Base-by-base conservation (phyloP, 2,113 vertebrate genomes). In the Centropristis striata region DNA sequence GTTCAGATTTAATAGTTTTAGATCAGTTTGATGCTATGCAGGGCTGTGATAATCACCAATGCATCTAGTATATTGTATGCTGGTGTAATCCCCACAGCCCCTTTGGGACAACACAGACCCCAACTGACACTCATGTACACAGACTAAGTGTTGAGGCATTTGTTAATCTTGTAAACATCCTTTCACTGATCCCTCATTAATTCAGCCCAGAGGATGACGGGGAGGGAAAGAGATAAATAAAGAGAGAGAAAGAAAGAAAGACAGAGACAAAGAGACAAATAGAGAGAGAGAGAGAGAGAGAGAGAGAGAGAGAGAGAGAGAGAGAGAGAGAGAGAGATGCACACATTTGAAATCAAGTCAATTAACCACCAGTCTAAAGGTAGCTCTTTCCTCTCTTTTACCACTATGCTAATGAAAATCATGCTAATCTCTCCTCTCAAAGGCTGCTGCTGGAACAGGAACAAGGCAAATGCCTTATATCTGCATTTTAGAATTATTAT, bases 91-190 rank as follows among this genome's bases (percentile, higher is more conserved):
- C 51, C 49, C 55, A 61, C 41, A 66, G 51, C 46, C 47, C 80
- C 75, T 83, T 49, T 65, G 86, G 84, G 78, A 83, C 60, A 83
- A 72, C 54, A 70, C 25, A 83, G 70, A 80, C 67, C 83, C 51
- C 21, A 14, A 57, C 47, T 66, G 76, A 78, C 70, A 80, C 71
- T 71, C 75, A 71, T 64, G 70, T 61, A 77, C 65, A 83, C 83
- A 75, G 53, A 82, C 73, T 54, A 64, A 86, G 58, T 87, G 83
- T 90, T 85, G 74, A 90, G 82, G 77, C 82, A 80, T 83, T 86
- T 87, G 78, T 88, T 90, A 78, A 90, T 90, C 86, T 90, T 90
- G 89, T 91, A 92, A 93, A 91, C 86, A 90, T 88, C 78, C 87
- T 71, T 80, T 83, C 83, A 78, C 85, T 85, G 82, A 86, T 85